These are phyloP conservation scores for Gymnoscelis rufifasciata DNA, from an alignment of 2,888 invertebrate species.

Conservation along the genomic window DNA sequence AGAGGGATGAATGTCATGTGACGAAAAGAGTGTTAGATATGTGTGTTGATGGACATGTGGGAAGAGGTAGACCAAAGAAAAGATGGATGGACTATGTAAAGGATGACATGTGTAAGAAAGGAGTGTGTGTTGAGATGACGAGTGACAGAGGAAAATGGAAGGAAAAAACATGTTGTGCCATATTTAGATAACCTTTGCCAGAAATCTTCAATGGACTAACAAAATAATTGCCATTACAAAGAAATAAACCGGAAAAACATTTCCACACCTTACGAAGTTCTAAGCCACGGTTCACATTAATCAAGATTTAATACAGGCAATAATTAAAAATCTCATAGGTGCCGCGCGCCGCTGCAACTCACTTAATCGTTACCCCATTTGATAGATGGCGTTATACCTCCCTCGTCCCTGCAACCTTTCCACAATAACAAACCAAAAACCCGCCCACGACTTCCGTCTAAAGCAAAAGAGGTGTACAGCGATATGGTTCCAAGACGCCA, in stretches of 20 bases:
- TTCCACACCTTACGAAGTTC: slow-evolving; percentile 27
- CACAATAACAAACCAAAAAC: slow-evolving; percentile 28
- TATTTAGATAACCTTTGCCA: no score
- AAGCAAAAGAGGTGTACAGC: slow-evolving; percentile 22
- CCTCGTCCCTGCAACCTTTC: slow-evolving; percentile 47
- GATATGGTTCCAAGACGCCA: slow-evolving; percentile 58
- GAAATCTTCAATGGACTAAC: no score
- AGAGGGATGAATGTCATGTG: no score
- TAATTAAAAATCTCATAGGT: slow-evolving; percentile 72
- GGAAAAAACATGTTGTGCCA: no score
- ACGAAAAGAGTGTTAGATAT: no score
- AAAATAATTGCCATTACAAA: neutral
- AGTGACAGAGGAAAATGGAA: no score
- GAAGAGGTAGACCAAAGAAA: no score
- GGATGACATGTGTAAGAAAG: no score
- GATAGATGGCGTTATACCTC: slow-evolving; percentile 59
- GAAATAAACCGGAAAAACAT: neutral
- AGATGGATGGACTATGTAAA: no score
- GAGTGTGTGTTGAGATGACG: no score
- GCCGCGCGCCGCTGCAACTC: slow-evolving; percentile 56
- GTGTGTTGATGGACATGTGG: no score
- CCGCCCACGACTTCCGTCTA: slow-evolving; percentile 8
- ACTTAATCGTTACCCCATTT: slow-evolving; percentile 69
- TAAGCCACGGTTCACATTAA: slow-evolving; percentile 53
- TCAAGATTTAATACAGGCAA: slow-evolving; percentile 61